Evolutionary conservation across 2,113 vertebrate genomes (phyloP).

Genomic region (Dermatemys mawii): DNA sequence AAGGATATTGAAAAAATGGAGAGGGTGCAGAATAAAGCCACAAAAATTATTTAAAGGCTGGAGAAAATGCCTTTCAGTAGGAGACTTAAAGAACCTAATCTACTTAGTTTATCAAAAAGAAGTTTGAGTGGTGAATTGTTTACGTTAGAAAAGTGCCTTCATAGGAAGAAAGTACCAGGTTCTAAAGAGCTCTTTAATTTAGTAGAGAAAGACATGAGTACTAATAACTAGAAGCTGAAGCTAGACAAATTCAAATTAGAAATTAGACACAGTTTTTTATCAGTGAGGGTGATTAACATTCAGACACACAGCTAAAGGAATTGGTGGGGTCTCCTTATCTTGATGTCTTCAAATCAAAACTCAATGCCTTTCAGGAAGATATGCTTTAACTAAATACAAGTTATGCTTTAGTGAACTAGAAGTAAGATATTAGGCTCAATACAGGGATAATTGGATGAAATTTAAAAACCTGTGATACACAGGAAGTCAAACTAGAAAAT

Average conservation of each 20-base stretch:
- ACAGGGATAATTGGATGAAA: neutral
- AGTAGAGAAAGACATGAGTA: neutral
- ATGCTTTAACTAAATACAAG: neutral
- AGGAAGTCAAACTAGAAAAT: conserved; percentile 19
- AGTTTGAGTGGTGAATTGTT: neutral
- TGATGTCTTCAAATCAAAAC: neutral
- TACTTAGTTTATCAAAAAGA: neutral
- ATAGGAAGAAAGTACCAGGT: neutral
- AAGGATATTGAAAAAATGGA: neutral
- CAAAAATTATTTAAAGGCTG: neutral
- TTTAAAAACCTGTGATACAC: neutral
- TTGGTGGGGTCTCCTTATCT: neutral
- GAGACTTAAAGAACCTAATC: neutral
- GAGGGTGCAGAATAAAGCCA: neutral
- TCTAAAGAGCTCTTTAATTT: neutral
- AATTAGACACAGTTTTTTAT: neutral
- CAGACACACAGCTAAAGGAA: neutral
- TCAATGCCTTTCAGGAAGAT: neutral
- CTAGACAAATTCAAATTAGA: neutral
- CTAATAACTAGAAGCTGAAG: neutral
- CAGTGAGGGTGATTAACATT: neutral
- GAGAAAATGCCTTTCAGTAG: neutral
- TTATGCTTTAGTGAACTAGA: neutral
- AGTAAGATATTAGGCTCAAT: neutral
- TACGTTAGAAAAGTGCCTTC: neutral